Percentiles rank a stretch among this genome's conserved stretches.
Conservation (phyloP, 1,140 invertebrate genomes). For the Oreohelix idahoensis region DNA sequence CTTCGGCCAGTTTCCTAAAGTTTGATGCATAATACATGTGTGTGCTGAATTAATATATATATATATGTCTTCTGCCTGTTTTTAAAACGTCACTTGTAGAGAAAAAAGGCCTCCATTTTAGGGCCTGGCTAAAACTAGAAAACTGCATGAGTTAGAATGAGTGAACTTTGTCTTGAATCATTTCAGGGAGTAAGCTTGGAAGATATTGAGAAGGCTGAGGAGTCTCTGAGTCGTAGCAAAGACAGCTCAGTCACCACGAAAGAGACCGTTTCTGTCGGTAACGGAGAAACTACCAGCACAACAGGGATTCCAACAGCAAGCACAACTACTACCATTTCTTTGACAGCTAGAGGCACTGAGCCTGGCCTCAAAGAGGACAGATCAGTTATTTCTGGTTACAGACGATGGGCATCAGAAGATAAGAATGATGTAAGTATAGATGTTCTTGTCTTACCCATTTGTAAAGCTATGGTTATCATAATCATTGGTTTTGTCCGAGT, state of each 20-base stretch:
- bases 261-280: background rate
- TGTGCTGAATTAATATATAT: too few relatives aligned
- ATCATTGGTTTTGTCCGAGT: too few relatives aligned
- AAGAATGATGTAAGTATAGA: conserved; percentile 20
- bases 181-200: conserved; percentile 89
- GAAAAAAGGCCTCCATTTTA: too few relatives aligned
- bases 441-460: background rate
- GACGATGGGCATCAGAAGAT: conserved; percentile 17
- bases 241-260: background rate
- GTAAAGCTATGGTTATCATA: too few relatives aligned
- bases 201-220: conserved; percentile 94
- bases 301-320: background rate
- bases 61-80: too few relatives aligned
- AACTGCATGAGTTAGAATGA: too few relatives aligned
- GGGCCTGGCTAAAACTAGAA: too few relatives aligned
- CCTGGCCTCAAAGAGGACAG: background rate
- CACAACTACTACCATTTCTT: conserved; percentile 12
- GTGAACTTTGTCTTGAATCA: background rate
- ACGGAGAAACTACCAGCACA: background rate
- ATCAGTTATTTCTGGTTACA: conserved; percentile 24
- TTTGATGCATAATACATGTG: too few relatives aligned
- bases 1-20: too few relatives aligned
- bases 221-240: conserved; percentile 75
- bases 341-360: background rate
- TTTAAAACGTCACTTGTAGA: too few relatives aligned